These are phyloP conservation scores for Noctua pronuba DNA, from an alignment of 2,888 invertebrate species.

Conservation along the genomic window DNA sequence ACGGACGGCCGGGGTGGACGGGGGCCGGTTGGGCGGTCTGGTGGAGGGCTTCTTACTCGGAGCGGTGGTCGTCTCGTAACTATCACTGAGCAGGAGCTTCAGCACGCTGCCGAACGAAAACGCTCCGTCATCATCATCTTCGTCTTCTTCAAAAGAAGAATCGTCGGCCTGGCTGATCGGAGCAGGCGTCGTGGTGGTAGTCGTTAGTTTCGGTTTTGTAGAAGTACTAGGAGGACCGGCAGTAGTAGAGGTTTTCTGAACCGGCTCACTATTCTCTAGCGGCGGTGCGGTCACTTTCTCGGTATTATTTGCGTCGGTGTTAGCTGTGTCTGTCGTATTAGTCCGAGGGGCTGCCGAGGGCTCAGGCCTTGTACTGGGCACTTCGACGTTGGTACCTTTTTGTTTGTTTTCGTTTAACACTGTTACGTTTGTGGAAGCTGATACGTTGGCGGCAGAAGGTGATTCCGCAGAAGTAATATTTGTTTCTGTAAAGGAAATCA, in stretches of 20 bases:
- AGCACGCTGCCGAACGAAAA: slow-evolving; percentile 92
- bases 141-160: slow-evolving; percentile 81
- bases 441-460: not conserved
- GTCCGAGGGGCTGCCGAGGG: not conserved
- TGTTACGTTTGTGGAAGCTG: slow-evolving; percentile 47
- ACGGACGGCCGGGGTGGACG: slow-evolving; percentile 50
- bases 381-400: slow-evolving; percentile 26
- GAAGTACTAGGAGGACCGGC: slow-evolving; percentile 55
- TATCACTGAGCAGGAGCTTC: slow-evolving; percentile 90
- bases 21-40: slow-evolving; percentile 52
- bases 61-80: slow-evolving; percentile 80
- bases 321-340: slow-evolving; percentile 4
- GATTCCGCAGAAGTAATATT: slow-evolving; percentile 63
- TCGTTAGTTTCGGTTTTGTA: slow-evolving; percentile 37
- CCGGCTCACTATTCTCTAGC: slow-evolving; percentile 43
- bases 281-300: slow-evolving; percentile 10
- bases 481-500: slow-evolving; percentile 73
- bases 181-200: slow-evolving; percentile 39
- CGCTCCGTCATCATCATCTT: slow-evolving; percentile 87
- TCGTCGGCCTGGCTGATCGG: slow-evolving; percentile 73
- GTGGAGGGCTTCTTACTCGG: slow-evolving; percentile 49
- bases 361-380: slow-evolving; percentile 1
- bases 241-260: slow-evolving; percentile 56
- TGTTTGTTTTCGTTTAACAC: slow-evolving; percentile 63
- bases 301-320: slow-evolving; percentile 3